phyloP scores from a whole-genome alignment of 2,113 vertebrate species.

The Dermatemys mawii region DNA sequence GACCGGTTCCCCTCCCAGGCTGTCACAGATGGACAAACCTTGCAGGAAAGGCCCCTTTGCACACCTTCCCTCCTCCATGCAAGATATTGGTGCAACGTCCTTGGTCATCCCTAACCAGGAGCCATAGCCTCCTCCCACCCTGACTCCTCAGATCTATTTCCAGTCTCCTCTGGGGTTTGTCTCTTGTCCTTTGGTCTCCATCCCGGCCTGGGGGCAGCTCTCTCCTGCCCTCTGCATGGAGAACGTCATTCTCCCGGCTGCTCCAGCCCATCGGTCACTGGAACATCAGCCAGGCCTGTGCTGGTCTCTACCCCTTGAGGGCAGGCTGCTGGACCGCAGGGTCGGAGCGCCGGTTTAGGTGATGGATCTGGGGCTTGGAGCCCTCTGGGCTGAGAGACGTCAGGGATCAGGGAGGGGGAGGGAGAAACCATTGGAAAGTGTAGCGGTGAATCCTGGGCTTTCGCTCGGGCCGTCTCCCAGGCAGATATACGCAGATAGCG shows the following conservation, averaged over 20 bases:
- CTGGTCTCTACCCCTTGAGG: neutral
- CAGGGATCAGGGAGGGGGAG: fast-evolving
- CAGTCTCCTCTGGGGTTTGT: neutral
- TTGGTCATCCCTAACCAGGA: neutral
- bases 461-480: too few relatives aligned
- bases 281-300: neutral
- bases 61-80: fast-evolving
- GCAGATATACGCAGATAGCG: too few relatives aligned
- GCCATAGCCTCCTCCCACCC: neutral
- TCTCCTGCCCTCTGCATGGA: fast-evolving
- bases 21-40: neutral
- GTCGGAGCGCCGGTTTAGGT: neutral
- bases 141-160: neutral
- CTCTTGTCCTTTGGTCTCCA: neutral
- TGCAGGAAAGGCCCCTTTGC: neutral
- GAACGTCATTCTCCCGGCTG: fast-evolving
- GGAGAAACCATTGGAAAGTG: neutral
- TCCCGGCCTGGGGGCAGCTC: too few relatives aligned
- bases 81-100: neutral
- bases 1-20: neutral
- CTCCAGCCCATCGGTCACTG: neutral
- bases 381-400: fast-evolving
- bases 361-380: neutral
- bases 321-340: neutral
- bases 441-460: too few relatives aligned